phyloP scores from a whole-genome alignment of 92 coral and sea anemone genomes.

The Zoanthus gigantus region DNA sequence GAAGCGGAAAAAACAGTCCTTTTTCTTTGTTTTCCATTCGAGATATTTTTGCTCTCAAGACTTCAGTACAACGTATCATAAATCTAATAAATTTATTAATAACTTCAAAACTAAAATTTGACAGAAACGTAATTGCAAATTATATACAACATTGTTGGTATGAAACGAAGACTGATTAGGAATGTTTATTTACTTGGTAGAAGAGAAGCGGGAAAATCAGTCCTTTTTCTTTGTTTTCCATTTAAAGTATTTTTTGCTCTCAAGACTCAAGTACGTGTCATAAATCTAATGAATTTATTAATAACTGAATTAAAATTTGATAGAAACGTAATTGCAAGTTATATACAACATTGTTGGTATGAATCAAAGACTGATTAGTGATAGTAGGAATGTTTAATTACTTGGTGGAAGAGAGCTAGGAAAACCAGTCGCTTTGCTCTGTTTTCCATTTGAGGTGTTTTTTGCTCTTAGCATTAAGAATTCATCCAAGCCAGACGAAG shows the following conservation, averaged over 20 bases:
- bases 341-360: neutral
- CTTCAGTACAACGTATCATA: neutral
- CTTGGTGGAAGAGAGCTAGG: slow-evolving; percentile 31
- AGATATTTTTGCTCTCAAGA: neutral
- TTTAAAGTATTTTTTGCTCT: slow-evolving; percentile 39
- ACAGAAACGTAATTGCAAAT: too few relatives aligned
- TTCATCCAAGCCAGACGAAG: slow-evolving; percentile 58
- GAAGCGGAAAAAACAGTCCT: neutral
- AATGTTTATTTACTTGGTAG: slow-evolving; percentile 19
- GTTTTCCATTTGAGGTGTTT: neutral
- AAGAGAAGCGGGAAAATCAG: neutral
- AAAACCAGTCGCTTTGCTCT: neutral
- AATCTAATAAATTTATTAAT: too few relatives aligned
- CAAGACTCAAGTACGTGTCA: neutral
- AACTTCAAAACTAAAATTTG: too few relatives aligned
- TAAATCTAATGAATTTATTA: neutral
- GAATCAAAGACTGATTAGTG: neutral
- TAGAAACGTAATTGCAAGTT: too few relatives aligned
- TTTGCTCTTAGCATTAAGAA: slow-evolving; percentile 62
- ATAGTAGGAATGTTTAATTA: neutral
- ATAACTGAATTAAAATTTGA: too few relatives aligned
- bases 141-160: neutral
- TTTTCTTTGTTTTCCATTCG: neutral
- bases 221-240: neutral
- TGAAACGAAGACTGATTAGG: neutral